Evolutionary conservation across 2,797 vertebrate genomes (phyloP), one percentile per base, ranked within the genome.

Genomic region (Coreius guichenoti): DNA sequence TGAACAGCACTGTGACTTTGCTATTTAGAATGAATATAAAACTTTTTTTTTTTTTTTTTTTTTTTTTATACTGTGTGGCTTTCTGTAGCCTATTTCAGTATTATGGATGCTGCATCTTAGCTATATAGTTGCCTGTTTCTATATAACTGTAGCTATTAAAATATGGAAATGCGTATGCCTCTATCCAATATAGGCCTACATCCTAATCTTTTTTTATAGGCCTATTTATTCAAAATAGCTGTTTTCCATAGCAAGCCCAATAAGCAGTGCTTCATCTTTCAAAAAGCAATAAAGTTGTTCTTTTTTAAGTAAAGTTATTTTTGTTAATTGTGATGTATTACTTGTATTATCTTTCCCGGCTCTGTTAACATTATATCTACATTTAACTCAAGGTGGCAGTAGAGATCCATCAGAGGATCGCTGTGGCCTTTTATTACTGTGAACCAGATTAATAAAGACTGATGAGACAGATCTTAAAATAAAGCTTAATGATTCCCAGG

Each of bases 31-130:
- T 39, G 1, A 63, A 29, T 39, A 43, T 21, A 17, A 56, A n/a
- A 13, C 0, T 0, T 21, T 1, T 2, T 47, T 4, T 16, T 33
- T 7, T 23, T 47, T 4, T 16, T 33, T 7, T 23, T 0, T 21
- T 1, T 2, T 47, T 4, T 16, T 33, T 7, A 14, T 54, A 31
- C 7, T 21, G 0, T 23, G 11, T 75, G 1, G 7, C 13, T 19
- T 73, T 31, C 26, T 31, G 14, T 39, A 39, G 36, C 36, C n/a
- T 26, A 29, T 26, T 61, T 56, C 17, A 33, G 8, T 8, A n/a
- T 70, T n/a, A n/a, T 69, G 67, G 0, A 12, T 58, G 23, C 23
- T 70, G 6, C 43, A 43, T 14, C 5, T n/a, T 43, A 1, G 1
- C 8, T n/a, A 56, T 68, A 17, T 29, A 47, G 13, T 17, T 73